A percentile compares a stretch with the other conserved stretches of the same genome.
Evolutionary conservation across 2,797 vertebrate species (phyloP).

Genomic region (Pseudomugil tenellus): DNA sequence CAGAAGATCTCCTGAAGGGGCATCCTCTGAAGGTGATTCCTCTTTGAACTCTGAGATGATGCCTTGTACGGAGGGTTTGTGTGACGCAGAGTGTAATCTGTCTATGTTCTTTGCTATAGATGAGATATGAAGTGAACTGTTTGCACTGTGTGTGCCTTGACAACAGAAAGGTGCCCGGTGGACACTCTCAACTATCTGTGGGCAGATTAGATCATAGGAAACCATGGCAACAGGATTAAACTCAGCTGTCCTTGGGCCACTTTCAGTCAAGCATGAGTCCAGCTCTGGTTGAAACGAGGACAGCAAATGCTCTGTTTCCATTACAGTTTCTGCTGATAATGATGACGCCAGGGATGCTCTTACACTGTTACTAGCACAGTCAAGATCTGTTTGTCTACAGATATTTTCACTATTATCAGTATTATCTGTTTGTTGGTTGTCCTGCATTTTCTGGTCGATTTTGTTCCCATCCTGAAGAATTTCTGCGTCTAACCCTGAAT

Average conservation of each 20-base stretch:
- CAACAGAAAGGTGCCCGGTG: constrained; percentile 60
- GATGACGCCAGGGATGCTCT: constrained; percentile 41
- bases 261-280: constrained; percentile 28
- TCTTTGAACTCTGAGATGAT: background rate
- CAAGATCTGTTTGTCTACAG: constrained; percentile 15
- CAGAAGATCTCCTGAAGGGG: background rate
- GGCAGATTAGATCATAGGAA: constrained; percentile 68
- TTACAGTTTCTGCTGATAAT: constrained; percentile 55
- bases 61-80: background rate
- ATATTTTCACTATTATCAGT: background rate
- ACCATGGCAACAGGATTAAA: constrained; percentile 49
- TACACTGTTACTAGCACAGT: constrained; percentile 27
- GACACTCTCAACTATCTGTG: constrained; percentile 67
- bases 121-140: constrained; percentile 11
- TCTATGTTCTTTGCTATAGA: constrained; percentile 16
- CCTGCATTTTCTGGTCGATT: background rate
- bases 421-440: constrained; percentile 16
- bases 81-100: constrained; percentile 13
- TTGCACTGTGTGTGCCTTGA: constrained; percentile 8
- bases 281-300: constrained; percentile 7
- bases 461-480: constrained; percentile 15
- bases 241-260: constrained; percentile 17
- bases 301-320: constrained; percentile 24
- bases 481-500: background rate
- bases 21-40: background rate